Base-by-base conservation (phyloP, 2,888 invertebrate species). In the Ophion ellenae region DNA sequence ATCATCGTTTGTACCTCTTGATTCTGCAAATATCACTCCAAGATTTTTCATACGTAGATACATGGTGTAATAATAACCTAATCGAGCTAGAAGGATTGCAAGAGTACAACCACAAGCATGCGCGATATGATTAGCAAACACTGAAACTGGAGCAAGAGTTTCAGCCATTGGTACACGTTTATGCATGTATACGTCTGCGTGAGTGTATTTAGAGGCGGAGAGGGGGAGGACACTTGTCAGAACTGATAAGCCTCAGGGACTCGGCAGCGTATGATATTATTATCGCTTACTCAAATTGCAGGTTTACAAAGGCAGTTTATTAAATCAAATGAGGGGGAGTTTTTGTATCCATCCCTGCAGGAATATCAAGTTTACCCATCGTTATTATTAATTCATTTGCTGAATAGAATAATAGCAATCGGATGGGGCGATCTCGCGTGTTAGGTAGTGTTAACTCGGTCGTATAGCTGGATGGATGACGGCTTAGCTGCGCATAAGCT, bases 101-200 rank as follows among this genome's bases (percentile, higher is more conserved):
- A 57, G 57, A 73, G 40, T 66, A 73, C 64, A 64, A 70, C 69
- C 45, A 70, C 69, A 47, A 78, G 78, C 85, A 71, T 70, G 79
- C 64, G 70, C 79, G 78, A 87, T 83, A 81, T 59, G 70, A 85
- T 82, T 85, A 81, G 61, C 57, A 40, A 74, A 66, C 77, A 70
- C 45, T 76, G 78, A 78, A 85, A 85, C 83, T 87, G 81, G 87
- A 87, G 81, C 83, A 76, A 69, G 76, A 71, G 76, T 61, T 76
- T 79, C 73, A 10, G 74, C 28, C 53, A 53, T 81, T 78, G 69
- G 66, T 59, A 73, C 76, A 85, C 85, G 79, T 80, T 73, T 67
- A 57, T 53, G 64, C 71, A 28, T 59, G 24, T 40, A 77, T 40
- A 20, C 32, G 40, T 40, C 40, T 36, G 14, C 36, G 11, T 63